Conservation (phyloP, 2,888 invertebrate genomes). For the Rhingia rostrata region DNA sequence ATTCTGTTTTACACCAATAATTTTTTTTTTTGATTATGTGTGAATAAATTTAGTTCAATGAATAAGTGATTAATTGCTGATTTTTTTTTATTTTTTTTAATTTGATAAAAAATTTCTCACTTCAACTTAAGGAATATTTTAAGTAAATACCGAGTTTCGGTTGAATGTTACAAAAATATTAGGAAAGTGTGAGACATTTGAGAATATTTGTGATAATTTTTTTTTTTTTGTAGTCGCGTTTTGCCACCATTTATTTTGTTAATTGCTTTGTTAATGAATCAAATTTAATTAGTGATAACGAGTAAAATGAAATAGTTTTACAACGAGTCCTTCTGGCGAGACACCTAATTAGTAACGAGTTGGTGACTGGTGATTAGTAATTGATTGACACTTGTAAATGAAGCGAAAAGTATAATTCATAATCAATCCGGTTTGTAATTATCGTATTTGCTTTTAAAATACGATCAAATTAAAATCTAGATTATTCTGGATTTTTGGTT, state of each 20-base stretch:
- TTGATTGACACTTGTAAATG: constrained; percentile 34
- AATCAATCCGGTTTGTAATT: constrained; percentile 23
- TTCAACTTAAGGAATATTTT: constrained; percentile 14
- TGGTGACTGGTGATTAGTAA: constrained; percentile 57
- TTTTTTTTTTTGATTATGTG: constrained; percentile 24
- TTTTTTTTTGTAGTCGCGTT: neutral
- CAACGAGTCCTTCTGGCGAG: constrained; percentile 38
- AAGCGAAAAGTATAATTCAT: no score
- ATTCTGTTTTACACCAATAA: constrained; percentile 15
- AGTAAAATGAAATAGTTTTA: constrained; percentile 27
- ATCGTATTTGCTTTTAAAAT: neutral
- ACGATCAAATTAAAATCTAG: constrained; percentile 7
- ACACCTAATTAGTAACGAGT: constrained; percentile 57
- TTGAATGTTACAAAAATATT: constrained; percentile 13
- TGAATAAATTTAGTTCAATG: constrained; percentile 25
- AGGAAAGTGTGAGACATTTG: neutral
- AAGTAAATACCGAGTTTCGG: constrained; percentile 16
- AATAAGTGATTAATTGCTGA: constrained; percentile 15
- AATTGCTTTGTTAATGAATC: constrained; percentile 38
- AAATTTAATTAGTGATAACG: constrained; percentile 57
- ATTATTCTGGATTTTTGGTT: constrained; percentile 32
- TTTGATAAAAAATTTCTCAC: constrained; percentile 21
- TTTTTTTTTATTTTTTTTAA: neutral
- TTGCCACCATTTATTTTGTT: constrained; percentile 5
- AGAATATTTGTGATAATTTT: constrained; percentile 1